These are phyloP conservation scores for Trichonephila clavata DNA, from an alignment of 1,140 invertebrate genomes.

Conservation along the genomic window DNA sequence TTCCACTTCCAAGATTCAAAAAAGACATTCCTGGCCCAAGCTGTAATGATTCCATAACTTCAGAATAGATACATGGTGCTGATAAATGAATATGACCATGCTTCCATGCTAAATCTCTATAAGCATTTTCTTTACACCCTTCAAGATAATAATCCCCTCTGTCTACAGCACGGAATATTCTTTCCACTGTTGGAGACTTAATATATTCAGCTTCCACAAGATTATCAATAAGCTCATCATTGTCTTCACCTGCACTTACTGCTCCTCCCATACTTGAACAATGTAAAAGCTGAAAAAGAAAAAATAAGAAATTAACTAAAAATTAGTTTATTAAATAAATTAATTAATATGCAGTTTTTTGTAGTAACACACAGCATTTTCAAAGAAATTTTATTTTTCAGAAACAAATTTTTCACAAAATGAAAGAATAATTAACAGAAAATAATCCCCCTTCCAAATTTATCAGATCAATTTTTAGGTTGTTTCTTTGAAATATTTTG, in stretches of 20 bases:
- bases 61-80: constrained; percentile 93
- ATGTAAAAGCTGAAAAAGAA: too few relatives aligned
- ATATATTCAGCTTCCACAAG: constrained; percentile 89
- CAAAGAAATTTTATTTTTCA: too few relatives aligned
- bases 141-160: constrained; percentile 90
- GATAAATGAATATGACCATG: constrained; percentile 90
- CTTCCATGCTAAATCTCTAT: constrained; percentile 92
- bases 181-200: constrained; percentile 86
- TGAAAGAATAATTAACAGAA: too few relatives aligned
- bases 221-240: constrained; percentile 93
- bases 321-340: too few relatives aligned
- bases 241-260: constrained; percentile 90
- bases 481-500: too few relatives aligned
- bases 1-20: constrained; percentile 94
- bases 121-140: constrained; percentile 86
- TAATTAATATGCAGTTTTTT: too few relatives aligned
- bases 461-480: too few relatives aligned
- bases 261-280: constrained; percentile 87
- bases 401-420: too few relatives aligned
- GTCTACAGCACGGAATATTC: constrained; percentile 92
- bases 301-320: too few relatives aligned
- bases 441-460: too few relatives aligned
- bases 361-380: too few relatives aligned
- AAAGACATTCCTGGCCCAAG: constrained; percentile 89
- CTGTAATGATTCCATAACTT: constrained; percentile 91